phyloP scores from a whole-genome alignment of 64 coral and sea anemone genomes.

The Porites australiensis region DNA sequence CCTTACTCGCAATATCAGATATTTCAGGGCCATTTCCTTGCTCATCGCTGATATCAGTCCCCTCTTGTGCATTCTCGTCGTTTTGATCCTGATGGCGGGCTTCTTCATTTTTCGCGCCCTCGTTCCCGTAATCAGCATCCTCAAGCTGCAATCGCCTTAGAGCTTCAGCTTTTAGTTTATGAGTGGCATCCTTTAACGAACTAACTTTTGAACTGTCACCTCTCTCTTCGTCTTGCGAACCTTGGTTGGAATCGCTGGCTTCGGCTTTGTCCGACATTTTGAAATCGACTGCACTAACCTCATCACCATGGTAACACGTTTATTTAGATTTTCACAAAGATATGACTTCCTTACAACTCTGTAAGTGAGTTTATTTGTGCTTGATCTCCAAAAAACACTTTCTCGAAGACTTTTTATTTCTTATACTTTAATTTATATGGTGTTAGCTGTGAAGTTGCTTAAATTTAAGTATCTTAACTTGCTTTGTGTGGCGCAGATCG shows the following conservation, averaged over 20 bases:
- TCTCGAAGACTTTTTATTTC: too few relatives aligned
- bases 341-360: conserved; percentile 26
- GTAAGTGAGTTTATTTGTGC: background rate
- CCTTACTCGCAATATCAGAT: background rate
- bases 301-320: conserved; percentile 70
- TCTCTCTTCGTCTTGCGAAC: conserved; percentile 49
- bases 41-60: background rate
- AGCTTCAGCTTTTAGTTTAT: conserved; percentile 89
- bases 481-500: too few relatives aligned
- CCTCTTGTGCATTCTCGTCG: background rate
- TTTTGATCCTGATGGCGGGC: background rate
- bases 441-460: too few relatives aligned
- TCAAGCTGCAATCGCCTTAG: conserved; percentile 75
- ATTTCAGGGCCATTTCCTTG: background rate
- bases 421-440: too few relatives aligned
- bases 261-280: conserved; percentile 93
- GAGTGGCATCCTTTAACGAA: conserved; percentile 76
- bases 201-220: conserved; percentile 35
- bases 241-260: conserved; percentile 39
- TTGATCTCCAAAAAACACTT: background rate
- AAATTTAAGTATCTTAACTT: too few relatives aligned
- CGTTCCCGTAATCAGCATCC: conserved; percentile 77
- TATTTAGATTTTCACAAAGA: background rate
- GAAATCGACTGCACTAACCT: conserved; percentile 69
- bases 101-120: conserved; percentile 28